These are phyloP conservation scores for Gorsachius goisagi DNA, from an alignment of 2,113 vertebrate genomes.

Conservation along the genomic window DNA sequence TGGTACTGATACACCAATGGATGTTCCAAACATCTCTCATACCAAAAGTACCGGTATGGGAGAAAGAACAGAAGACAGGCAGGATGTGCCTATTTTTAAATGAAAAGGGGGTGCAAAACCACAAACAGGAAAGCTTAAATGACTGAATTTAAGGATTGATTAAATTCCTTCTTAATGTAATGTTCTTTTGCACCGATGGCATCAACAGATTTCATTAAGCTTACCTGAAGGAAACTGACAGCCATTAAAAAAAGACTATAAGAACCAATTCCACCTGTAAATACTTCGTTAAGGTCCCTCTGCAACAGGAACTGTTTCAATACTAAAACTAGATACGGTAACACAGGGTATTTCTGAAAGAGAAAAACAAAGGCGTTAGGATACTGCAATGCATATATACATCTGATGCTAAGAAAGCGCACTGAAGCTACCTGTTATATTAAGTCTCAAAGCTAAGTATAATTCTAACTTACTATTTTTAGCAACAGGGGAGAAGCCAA, in stretches of 20 bases:
- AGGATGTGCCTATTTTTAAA: neutral
- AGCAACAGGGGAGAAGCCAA: neutral
- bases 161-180: neutral
- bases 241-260: constrained; percentile 99
- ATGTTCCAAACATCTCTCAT: neutral
- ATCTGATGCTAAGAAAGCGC: neutral
- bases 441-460: neutral
- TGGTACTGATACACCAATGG: neutral
- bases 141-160: neutral
- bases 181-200: neutral
- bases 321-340: constrained; percentile 96
- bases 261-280: constrained; percentile 97
- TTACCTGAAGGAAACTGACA: constrained; percentile 97
- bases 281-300: constrained; percentile 98
- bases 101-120: neutral
- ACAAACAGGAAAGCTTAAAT: neutral
- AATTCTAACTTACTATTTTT: neutral
- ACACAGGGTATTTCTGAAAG: constrained; percentile 93
- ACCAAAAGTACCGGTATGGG: neutral
- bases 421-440: neutral
- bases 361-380: constrained; percentile 23
- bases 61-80: neutral
- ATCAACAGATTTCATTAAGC: neutral
- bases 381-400: too few relatives aligned
- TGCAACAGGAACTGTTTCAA: constrained; percentile 98